Evolutionary conservation across 2,113 vertebrate species (phyloP), one percentile per base, ranked within the genome.

Genomic region (Todiramphus saurophagus): DNA sequence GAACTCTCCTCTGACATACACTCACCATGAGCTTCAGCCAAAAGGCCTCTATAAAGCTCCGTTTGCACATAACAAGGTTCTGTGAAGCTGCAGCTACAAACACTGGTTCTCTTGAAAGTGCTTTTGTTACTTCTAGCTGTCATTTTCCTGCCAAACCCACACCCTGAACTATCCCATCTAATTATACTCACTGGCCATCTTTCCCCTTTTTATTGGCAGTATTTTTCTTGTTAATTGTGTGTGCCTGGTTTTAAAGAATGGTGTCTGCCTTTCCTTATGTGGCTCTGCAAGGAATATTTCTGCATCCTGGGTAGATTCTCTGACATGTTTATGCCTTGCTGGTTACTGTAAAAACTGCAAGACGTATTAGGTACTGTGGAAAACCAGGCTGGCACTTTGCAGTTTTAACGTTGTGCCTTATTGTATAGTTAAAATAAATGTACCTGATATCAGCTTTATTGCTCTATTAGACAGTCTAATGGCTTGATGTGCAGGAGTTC

Each of bases 271-370:
- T 82, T 84, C 28, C 93, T 94, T 97, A 94, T 84, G 92, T 72
- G 66, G 50, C 44, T 78, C 60, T 87, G 83, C 35, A 55, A 96
- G 80, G 93, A 95, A 91, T 94, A 94, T 97, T 97, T 97, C 95
- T 97, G 91, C 68, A 96, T 97, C 87, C 83, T 85, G 87, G 76
- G 83, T 95, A 85, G 72, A 96, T 97, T 91, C 77, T 75, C 58
- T 97, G 97, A 97, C 95, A 91, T 87, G 87, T 97, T 97, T 97
- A 97, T 97, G 89, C 83, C 90, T 96, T 95, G 79, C 94, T 96
- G 56, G 96, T 84, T 97, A 94, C 87, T 89, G 89, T 94, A 91
- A 97, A 95, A 96, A 96, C 90, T 92, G 85, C 70, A 95, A 94
- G 85, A 94, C 44, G 6, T 95, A 96, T 90, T 94, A 93, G 35